Evolutionary conservation across 2,888 invertebrate genomes (phyloP), one percentile per base, ranked within the genome.

Genomic region (Quadriops clusia): DNA sequence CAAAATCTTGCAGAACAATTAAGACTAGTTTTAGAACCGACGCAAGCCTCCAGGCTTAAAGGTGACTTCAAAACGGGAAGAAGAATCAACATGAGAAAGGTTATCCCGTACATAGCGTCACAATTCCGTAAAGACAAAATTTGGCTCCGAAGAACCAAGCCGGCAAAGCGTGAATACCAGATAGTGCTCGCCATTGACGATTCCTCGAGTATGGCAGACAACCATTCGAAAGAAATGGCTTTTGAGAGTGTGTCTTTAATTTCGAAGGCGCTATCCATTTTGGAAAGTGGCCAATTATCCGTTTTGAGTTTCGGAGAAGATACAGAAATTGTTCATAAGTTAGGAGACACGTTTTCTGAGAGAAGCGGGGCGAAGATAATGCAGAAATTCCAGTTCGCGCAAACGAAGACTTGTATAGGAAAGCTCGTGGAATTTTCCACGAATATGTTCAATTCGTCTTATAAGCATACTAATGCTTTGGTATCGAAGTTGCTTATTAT

Each of bases 51-150:
- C 0, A 73, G 91, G 39, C 66, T 93, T 17, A 86, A 75, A 63
- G 98, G 98, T 11, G 98, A 99, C 61, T 98, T 87, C 60, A 73
- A 94, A 29, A 95, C 93, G 0, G 98, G 98, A 1, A 83, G 91
- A 37, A 74, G 98, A 5, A 83, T 99, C 29, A 99, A 98, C 63
- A 98, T 99, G 97, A 75, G 95, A 24, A 89, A 86, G 55, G 85
- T 99, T 31, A 38, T 35, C 18, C 90, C 97, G 0, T 99, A 98
- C 65, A 93, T 99, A 43, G 99, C 99, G 10, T 95, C 95, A 37
- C 87, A 97, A 60, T 99, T 95, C 64, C 74, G 97, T 23, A 98
- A 98, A 58, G 97, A 99, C 58, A 94, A 95, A 59, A 99, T 99
- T 51, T 99, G 98, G 98, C 56, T 99, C 49, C 69, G 97, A 8